Conservation (phyloP, 2,888 invertebrate genomes). For the Chrysina gloriosa region DNA sequence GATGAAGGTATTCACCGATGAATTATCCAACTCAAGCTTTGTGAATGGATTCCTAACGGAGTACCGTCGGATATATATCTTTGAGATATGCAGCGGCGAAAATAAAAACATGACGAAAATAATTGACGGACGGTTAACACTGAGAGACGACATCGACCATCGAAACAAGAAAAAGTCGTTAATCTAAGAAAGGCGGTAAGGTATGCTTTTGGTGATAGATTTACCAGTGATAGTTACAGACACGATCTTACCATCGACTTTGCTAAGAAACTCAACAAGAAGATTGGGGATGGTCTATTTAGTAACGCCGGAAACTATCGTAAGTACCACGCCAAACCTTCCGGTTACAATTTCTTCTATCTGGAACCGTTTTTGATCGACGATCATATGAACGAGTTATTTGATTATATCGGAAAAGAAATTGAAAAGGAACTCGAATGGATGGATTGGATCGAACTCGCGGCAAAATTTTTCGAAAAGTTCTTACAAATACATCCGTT, state of each 20-base stretch:
- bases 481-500: constrained; percentile 20
- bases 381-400: not conserved
- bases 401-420: not conserved
- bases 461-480: not conserved
- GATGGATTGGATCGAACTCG: not conserved
- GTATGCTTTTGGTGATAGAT: not conserved
- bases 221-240: not conserved
- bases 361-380: constrained; percentile 1
- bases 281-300: not conserved
- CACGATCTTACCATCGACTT: not conserved
- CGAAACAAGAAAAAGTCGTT: not conserved
- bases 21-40: not conserved
- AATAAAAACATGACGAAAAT: not conserved
- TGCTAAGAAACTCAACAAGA: not conserved
- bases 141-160: not conserved
- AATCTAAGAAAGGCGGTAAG: not conserved
- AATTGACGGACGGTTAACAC: not conserved
- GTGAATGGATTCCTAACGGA: constrained; percentile 2
- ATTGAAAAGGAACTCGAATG: not conserved
- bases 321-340: not conserved
- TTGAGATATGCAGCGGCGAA: constrained; percentile 1
- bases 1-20: not conserved
- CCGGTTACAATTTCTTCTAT: not conserved
- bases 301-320: constrained; percentile 11
- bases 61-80: not conserved